Base-by-base conservation (phyloP, 2,113 vertebrate species). In the Cairina moschata region DNA sequence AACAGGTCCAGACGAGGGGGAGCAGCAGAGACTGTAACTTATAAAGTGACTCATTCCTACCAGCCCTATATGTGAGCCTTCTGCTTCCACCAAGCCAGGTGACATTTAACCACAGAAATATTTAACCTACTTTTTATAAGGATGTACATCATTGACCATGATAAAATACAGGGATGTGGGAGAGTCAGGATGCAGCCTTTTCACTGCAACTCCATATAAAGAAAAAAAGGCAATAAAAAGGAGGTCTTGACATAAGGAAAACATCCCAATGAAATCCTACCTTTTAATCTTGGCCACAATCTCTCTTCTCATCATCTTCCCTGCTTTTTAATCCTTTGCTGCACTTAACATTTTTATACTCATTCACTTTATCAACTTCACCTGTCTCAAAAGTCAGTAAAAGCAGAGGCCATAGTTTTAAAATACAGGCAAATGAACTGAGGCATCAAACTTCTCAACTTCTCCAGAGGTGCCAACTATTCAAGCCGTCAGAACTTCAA, bases 111-210 rank as follows among this genome's bases (percentile, higher is more conserved):
- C 80, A 86, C 69, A 73, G 75, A 93, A 95, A 89, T 76, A 90
- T 66, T 93, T 84, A 75, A 91, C 34, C 6, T 93, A 60, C 38
- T 38, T 91, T 97, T 93, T 92, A 95, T 44, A 93, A 90, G 80
- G 86, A 62, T 72, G 54, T 92, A 48, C 58, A 84, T 87, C 83
- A 50, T 6, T 89, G 93, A 40, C 80, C 44, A 2, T 73, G 92
- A 96, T 73, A 87, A 89, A 96, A 77, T 66, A 87, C 77, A 87
- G 91, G 55, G 58, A 26, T 36, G 88, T 76, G 96, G 93, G 96
- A 95, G 96, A 91, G 90, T 79, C 93, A 94, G 92, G 91, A 94
- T 92, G 77, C 62, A 92, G 76, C 31, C 94, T 94, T 93, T 88
- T 79, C 58, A 84, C 17, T 69, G 80, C 34, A 94, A 36, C 48